Evolutionary conservation across 1,140 invertebrate species (phyloP).

Genomic region (Listronotus oregonensis): DNA sequence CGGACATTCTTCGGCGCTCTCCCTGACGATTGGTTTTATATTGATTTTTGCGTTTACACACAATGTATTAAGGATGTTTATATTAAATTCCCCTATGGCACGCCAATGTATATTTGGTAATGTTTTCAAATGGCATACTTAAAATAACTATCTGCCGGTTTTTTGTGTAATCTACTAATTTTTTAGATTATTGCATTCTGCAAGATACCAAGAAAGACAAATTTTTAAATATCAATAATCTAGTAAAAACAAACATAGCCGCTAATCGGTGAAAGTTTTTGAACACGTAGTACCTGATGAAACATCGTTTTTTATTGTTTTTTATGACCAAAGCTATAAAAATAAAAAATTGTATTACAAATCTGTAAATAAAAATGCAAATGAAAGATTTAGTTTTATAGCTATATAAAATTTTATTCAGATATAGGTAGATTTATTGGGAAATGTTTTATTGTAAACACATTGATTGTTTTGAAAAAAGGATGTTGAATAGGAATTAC

Average conservation of each 20-base stretch:
- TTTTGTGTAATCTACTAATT: constrained; percentile 8
- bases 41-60: too few relatives aligned
- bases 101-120: background rate
- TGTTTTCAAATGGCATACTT: constrained; percentile 3
- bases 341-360: too few relatives aligned
- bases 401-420: background rate
- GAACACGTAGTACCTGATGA: background rate
- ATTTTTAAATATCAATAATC: constrained; percentile 9
- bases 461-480: too few relatives aligned
- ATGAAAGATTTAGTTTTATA: background rate
- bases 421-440: background rate
- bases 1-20: too few relatives aligned
- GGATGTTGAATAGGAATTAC: too few relatives aligned
- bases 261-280: constrained; percentile 12
- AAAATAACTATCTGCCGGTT: constrained; percentile 3
- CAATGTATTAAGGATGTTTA: too few relatives aligned
- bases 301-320: background rate
- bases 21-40: too few relatives aligned
- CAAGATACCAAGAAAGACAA: constrained; percentile 2
- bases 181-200: constrained; percentile 2
- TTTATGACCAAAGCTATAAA: background rate
- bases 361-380: background rate
- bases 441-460: too few relatives aligned
- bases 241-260: constrained; percentile 1
- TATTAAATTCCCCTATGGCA: background rate